phyloP scores from a whole-genome alignment of 2,888 invertebrate genomes.

The Drosophila nr. medialis region DNA sequence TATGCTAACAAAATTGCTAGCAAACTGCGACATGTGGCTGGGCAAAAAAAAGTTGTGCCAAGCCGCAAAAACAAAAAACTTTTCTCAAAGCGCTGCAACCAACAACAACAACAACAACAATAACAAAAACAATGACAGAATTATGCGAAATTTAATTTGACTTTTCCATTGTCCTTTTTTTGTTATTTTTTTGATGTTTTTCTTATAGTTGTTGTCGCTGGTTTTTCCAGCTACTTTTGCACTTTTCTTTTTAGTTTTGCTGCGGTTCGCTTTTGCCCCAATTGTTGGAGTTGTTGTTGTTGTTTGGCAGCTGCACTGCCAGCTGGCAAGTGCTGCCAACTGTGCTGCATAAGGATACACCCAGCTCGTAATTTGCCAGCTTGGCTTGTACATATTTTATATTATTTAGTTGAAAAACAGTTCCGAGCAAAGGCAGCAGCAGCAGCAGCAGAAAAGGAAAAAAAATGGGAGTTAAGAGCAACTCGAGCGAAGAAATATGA shows the following conservation, averaged over 20 bases:
- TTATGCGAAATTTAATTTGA: constrained; percentile 80
- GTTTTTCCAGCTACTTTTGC: constrained; percentile 63
- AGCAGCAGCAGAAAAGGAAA: constrained; percentile 4
- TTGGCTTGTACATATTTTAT: constrained; percentile 73
- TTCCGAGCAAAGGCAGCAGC: constrained; percentile 9
- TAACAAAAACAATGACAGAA: constrained; percentile 56
- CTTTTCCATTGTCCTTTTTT: constrained; percentile 60
- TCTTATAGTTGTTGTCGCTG: constrained; percentile 42
- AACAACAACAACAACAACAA: constrained; percentile 29
- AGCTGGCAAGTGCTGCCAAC: constrained; percentile 73
- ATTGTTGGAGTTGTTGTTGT: constrained; percentile 23
- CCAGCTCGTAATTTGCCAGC: constrained; percentile 74
- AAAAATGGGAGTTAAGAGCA: constrained; percentile 26
- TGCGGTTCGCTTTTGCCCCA: constrained; percentile 39
- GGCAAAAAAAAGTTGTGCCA: constrained; percentile 68
- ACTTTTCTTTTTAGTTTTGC: constrained; percentile 66
- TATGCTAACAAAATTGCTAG: constrained; percentile 49
- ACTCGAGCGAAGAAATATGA: constrained; percentile 70
- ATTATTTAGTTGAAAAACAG: constrained; percentile 72
- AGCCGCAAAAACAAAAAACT: constrained; percentile 77
- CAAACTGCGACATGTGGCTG: constrained; percentile 78
- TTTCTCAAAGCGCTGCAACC: constrained; percentile 52
- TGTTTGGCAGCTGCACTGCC: constrained; percentile 56
- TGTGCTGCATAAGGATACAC: constrained; percentile 53
- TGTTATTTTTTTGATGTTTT: constrained; percentile 33